Percentiles rank a stretch among this genome's conserved stretches.
phyloP scores from a whole-genome alignment of 1,140 invertebrate species.

The Tetragnatha versicolor region DNA sequence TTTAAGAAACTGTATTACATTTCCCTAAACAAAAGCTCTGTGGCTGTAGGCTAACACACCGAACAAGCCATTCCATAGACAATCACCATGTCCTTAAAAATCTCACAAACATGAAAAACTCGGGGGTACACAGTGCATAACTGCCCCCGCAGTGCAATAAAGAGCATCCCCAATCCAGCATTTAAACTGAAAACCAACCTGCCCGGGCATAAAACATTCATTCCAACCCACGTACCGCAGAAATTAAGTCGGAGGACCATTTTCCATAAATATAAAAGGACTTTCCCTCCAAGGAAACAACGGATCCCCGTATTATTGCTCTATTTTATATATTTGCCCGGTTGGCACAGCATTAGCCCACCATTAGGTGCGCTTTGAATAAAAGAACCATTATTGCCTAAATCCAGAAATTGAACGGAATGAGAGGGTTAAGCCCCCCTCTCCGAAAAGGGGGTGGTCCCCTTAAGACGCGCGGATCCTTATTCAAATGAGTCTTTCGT shows the following conservation, averaged over 20 bases:
- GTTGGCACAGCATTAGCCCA: slow-evolving; percentile 28
- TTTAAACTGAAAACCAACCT: no score
- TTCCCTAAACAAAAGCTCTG: no score
- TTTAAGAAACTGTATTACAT: no score
- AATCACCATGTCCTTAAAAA: no score
- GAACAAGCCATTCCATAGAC: no score
- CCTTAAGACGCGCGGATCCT: slow-evolving; percentile 31
- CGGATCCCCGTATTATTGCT: slow-evolving; percentile 26
- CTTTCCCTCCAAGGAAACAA: neutral
- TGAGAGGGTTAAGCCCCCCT: neutral
- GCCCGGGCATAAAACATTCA: no score
- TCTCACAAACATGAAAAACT: no score
- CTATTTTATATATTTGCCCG: slow-evolving; percentile 28
- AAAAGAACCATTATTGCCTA: slow-evolving; percentile 55
- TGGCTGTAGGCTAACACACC: no score
- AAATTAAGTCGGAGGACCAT: slow-evolving; percentile 16
- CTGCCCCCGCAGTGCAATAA: no score
- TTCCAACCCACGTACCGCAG: no score
- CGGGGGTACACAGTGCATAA: no score
- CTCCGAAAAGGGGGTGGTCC: neutral
- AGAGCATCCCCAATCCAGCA: no score
- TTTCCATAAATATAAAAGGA: slow-evolving; percentile 36
- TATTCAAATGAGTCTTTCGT: slow-evolving; percentile 56
- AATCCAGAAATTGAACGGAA: slow-evolving; percentile 40
- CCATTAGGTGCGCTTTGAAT: slow-evolving; percentile 50